Conservation (phyloP, 2,113 vertebrate genomes). For the Bos indicus region DNA sequence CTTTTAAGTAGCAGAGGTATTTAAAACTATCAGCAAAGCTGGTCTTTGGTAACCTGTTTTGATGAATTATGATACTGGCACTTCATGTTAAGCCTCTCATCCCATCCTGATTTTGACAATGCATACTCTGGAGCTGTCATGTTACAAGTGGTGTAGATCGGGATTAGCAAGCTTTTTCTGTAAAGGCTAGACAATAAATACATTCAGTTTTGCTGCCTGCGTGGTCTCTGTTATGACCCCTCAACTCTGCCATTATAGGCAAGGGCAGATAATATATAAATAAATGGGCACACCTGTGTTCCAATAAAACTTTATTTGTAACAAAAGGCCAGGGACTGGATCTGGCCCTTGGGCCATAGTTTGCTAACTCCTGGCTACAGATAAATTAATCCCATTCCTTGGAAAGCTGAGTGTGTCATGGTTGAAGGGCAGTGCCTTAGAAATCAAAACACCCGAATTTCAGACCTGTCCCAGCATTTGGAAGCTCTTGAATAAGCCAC, state of each 20-base stretch:
- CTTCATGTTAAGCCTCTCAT: not conserved
- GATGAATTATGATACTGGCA: fast-evolving
- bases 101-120: not conserved
- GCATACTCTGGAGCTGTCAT: not conserved
- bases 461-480: not conserved
- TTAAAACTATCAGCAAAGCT: not conserved
- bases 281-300: not conserved
- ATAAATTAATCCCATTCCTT: not conserved
- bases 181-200: not conserved
- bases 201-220: not conserved
- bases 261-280: not conserved
- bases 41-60: not conserved
- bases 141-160: no score
- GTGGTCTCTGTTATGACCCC: not conserved
- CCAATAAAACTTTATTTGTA: not conserved
- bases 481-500: not conserved
- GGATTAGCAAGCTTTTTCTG: not conserved
- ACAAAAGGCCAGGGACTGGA: not conserved
- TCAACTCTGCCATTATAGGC: not conserved
- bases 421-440: not conserved
- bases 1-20: not conserved
- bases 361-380: not conserved
- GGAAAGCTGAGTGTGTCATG: not conserved
- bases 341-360: not conserved
- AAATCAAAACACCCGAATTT: not conserved